Evolutionary conservation across 2,888 invertebrate species (phyloP).

Genomic region (Strigamia crassipes): DNA sequence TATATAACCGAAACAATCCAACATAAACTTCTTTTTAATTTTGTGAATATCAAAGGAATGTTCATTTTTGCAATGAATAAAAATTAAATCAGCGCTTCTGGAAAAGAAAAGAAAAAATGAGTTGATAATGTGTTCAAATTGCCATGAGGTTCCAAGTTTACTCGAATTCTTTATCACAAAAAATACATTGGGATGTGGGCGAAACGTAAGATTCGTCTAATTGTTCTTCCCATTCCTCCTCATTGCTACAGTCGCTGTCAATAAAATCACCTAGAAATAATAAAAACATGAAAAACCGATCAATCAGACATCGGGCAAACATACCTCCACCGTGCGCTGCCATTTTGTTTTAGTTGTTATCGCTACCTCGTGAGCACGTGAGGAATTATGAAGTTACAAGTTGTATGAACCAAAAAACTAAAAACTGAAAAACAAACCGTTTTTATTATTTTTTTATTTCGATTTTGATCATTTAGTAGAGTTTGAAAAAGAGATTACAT

Average conservation of each 20-base stretch:
- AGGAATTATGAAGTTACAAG: too few species aligned
- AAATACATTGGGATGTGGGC: constrained; percentile 31
- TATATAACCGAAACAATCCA: constrained; percentile 73
- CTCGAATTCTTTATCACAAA: constrained; percentile 44
- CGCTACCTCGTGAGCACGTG: too few species aligned
- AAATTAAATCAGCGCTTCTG: constrained; percentile 49
- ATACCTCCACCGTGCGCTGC: not conserved
- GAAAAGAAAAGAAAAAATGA: not conserved
- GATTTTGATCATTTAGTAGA: too few species aligned
- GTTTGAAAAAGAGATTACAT: too few species aligned
- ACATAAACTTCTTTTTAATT: constrained; percentile 70
- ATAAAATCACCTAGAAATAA: not conserved
- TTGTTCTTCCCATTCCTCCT: not conserved
- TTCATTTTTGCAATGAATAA: constrained; percentile 51
- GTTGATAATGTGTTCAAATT: not conserved
- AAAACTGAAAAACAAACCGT: too few species aligned
- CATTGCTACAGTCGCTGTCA: not conserved
- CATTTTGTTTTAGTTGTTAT: not conserved
- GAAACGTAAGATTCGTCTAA: not conserved
- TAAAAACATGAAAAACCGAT: not conserved
- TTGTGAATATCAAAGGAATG: constrained; percentile 52
- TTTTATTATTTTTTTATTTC: too few species aligned
- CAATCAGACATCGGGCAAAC: not conserved
- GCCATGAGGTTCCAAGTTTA: not conserved
- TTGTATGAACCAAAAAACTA: too few species aligned